Evolutionary conservation across 2,888 invertebrate genomes (phyloP).

Genomic region (Ochropacha duplaris): DNA sequence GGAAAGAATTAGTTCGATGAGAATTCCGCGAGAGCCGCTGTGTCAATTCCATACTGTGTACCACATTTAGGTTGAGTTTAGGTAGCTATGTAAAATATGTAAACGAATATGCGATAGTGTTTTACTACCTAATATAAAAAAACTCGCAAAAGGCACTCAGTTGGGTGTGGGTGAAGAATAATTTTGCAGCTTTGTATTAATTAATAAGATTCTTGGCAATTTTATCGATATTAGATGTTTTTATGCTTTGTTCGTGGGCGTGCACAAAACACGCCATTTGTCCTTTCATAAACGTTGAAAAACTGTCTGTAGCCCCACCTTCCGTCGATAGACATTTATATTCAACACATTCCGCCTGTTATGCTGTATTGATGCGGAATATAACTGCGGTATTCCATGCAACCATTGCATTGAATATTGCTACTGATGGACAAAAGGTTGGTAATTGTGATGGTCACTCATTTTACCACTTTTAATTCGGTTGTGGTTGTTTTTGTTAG

Average conservation of each 20-base stretch:
- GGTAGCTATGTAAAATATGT: too few species aligned
- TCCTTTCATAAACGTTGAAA: slow-evolving; percentile 53
- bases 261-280: slow-evolving; percentile 50
- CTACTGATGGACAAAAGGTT: slow-evolving; percentile 9
- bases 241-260: slow-evolving; percentile 48
- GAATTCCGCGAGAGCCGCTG: too few species aligned
- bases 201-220: slow-evolving; percentile 17
- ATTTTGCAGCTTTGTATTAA: too few species aligned
- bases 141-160: too few species aligned
- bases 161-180: too few species aligned
- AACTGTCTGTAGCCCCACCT: slow-evolving; percentile 40
- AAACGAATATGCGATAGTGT: too few species aligned
- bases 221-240: slow-evolving; percentile 40
- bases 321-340: slow-evolving; percentile 45
- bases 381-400: slow-evolving; percentile 55
- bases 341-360: slow-evolving; percentile 40
- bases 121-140: too few species aligned
- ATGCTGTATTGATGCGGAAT: slow-evolving; percentile 41
- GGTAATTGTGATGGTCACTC: neutral
- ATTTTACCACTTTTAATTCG: neutral
- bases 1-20: too few species aligned
- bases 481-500: too few species aligned
- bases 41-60: too few species aligned
- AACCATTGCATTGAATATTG: slow-evolving; percentile 26
- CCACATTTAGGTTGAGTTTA: too few species aligned